phyloP scores from a whole-genome alignment of 2,888 invertebrate genomes.

The Hypomecis punctinalis region DNA sequence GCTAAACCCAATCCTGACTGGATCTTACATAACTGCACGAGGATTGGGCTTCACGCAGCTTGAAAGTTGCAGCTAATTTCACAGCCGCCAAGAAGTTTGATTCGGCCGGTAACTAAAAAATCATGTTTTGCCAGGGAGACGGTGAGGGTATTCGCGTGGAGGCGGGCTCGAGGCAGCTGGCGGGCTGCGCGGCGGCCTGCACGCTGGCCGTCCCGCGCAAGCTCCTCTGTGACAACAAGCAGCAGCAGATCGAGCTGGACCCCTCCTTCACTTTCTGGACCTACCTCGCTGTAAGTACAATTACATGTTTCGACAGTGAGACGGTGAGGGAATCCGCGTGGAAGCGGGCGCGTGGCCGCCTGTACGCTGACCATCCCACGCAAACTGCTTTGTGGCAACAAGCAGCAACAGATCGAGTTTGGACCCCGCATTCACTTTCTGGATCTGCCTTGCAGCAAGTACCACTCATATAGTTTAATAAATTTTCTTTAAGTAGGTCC shows the following conservation, averaged over 20 bases:
- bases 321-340: constrained; percentile 58
- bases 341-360: constrained; percentile 51
- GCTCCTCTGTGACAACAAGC: constrained; percentile 85
- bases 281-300: constrained; percentile 86
- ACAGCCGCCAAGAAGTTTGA: too few species aligned
- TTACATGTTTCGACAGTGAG: constrained; percentile 39
- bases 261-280: constrained; percentile 89
- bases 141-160: constrained; percentile 61
- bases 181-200: constrained; percentile 85
- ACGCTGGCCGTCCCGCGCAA: constrained; percentile 84
- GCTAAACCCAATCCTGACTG: too few species aligned
- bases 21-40: too few species aligned
- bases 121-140: constrained; percentile 47
- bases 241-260: constrained; percentile 86
- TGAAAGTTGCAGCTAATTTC: too few species aligned
- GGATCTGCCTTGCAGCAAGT: constrained; percentile 88
- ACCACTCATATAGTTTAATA: background rate
- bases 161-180: constrained; percentile 62
- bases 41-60: too few species aligned
- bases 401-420: constrained; percentile 84
- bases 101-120: too few species aligned
- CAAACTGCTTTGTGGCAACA: constrained; percentile 85
- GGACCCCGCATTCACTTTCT: constrained; percentile 88
- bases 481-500: too few species aligned
- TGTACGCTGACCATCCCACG: constrained; percentile 79